Base-by-base conservation (phyloP, 1,140 invertebrate genomes). In the Leptestheria dahalacensis region DNA sequence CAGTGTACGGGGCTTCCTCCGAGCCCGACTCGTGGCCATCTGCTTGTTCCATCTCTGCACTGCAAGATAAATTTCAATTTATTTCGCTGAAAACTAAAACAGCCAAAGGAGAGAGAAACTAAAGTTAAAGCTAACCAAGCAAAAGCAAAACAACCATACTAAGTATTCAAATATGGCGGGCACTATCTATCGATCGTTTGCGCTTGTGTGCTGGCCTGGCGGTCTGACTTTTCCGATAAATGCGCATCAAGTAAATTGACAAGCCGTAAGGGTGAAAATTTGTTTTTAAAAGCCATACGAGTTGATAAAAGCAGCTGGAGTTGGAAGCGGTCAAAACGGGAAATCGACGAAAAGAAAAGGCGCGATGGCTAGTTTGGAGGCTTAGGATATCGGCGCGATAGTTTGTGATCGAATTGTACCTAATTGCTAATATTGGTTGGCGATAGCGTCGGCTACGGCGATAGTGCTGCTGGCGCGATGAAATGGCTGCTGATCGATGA, bases 1-100 rank as follows among this genome's bases (percentile, higher is more conserved):
- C 58, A 9, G 58, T 60, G 49, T 60, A 60, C n/a, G 58, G 58
- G 10, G 51, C 28, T 28, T 60, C 58, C 21, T 60, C 58, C 9
- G 29, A 33, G 21, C 51, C 58, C 2, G 47, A 50, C 18, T 48
- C 47, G 23, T 50, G 49, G 18, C 51, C 58, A 15, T 52, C 58
- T 29, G 29, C 58, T 60, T 33, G 48, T 2, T 52, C 58, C 23
- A 29, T 52, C 2, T 51, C 41, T 33, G 23, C 12, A 52, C 41
- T n/a, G n/a, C 29, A 20, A n/a, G 25, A 15, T 24, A 52, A n/a
- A 12, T 52, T 52, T 52, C 50, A n/a, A n/a, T n/a, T n/a, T n/a
- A n/a, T n/a, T n/a, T n/a, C n/a, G n/a, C n/a, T n/a, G n/a, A n/a
- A n/a, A n/a, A n/a, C n/a, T n/a, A n/a, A n/a, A n/a, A n/a, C n/a